These are phyloP conservation scores for Chelon labrosus DNA, from an alignment of 2,797 vertebrate species.

Conservation along the genomic window DNA sequence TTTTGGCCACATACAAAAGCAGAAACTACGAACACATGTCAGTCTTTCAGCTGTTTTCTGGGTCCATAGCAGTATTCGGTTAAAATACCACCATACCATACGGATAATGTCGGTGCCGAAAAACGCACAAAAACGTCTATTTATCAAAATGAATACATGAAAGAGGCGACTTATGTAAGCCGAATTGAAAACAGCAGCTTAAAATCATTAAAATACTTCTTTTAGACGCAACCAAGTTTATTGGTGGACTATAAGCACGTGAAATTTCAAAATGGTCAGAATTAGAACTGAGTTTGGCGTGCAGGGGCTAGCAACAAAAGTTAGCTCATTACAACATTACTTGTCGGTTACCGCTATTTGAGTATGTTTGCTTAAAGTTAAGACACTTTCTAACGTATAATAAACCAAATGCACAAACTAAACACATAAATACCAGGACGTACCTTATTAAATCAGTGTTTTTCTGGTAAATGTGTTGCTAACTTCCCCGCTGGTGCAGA, in stretches of 20 bases:
- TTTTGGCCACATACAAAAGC: too few species aligned
- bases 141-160: too few species aligned
- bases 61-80: too few species aligned
- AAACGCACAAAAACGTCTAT: background rate
- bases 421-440: fast-evolving
- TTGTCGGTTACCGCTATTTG: background rate
- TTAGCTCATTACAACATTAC: background rate
- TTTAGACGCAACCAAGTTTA: fast-evolving
- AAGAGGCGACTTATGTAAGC: fast-evolving
- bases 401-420: too few species aligned
- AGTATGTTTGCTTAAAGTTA: background rate
- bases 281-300: conserved; percentile 1
- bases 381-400: fast-evolving
- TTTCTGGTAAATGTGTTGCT: background rate
- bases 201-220: fast-evolving
- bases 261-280: fast-evolving
- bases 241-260: fast-evolving
- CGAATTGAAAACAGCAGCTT: background rate
- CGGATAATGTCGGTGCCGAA: background rate
- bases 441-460: background rate
- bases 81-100: too few species aligned
- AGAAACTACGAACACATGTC: too few species aligned
- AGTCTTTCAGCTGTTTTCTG: too few species aligned
- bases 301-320: conserved; percentile 34
- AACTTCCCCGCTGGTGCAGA: conserved; percentile 1